Evolutionary conservation across 2,113 vertebrate species (phyloP).

Genomic region (Nestor notabilis): DNA sequence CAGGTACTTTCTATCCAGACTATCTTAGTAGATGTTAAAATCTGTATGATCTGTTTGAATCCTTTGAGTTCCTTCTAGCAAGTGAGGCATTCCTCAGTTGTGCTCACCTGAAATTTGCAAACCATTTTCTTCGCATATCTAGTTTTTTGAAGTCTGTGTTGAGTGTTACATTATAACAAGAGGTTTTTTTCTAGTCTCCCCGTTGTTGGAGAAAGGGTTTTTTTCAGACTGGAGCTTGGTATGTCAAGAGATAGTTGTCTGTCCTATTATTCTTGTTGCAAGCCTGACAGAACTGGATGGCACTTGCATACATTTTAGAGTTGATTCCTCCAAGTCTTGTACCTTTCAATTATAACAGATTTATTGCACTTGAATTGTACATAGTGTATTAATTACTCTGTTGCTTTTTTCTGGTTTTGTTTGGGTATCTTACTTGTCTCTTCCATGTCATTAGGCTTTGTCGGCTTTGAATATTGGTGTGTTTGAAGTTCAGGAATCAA

Average conservation of each 20-base stretch:
- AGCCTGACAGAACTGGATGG: background rate
- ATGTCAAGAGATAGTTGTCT: background rate
- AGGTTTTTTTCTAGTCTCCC: background rate
- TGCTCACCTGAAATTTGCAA: background rate
- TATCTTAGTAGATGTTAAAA: background rate
- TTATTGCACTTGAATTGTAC: background rate
- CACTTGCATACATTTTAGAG: background rate
- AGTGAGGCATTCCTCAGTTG: background rate
- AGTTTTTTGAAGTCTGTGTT: background rate
- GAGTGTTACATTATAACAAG: background rate
- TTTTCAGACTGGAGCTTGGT: background rate
- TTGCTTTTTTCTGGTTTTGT: background rate
- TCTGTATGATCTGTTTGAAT: background rate
- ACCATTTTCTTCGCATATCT: background rate
- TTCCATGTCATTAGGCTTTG: background rate
- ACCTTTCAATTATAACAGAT: background rate
- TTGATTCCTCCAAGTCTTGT: background rate
- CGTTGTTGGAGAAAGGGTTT: background rate
- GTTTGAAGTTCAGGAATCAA: background rate
- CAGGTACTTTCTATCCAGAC: background rate
- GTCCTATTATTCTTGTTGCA: background rate
- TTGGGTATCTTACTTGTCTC: background rate
- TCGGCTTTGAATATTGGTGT: background rate
- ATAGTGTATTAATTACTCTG: background rate
- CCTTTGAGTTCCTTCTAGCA: background rate